Conservation (phyloP, 2,888 invertebrate genomes). For the Cerastis leucographa region DNA sequence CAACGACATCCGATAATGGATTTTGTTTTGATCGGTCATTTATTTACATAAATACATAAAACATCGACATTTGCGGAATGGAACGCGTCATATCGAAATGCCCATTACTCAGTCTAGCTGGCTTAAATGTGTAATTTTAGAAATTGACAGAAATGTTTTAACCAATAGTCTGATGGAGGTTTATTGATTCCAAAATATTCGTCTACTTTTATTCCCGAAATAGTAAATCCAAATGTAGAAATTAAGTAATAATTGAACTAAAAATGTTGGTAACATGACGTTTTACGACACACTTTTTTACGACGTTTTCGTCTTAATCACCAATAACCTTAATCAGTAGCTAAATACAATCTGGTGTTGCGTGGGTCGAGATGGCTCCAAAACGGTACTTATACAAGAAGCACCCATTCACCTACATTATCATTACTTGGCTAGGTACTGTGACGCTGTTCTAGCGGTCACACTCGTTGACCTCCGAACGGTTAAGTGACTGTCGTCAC, state of each 20-base stretch:
- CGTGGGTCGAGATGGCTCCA: conserved; percentile 21
- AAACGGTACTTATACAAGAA: conserved; percentile 44
- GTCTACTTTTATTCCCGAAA: conserved; percentile 13
- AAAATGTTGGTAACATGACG: conserved; percentile 3
- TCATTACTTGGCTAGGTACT: not conserved
- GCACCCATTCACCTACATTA: conserved; percentile 49
- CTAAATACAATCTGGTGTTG: conserved; percentile 28
- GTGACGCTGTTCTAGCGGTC: conserved; percentile 39
- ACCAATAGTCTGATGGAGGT: conserved; percentile 32
- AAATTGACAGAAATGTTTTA: conserved; percentile 54
- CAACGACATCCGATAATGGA: conserved; percentile 72
- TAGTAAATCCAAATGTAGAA: conserved; percentile 5
- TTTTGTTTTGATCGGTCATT: conserved; percentile 70
- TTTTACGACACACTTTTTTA: conserved; percentile 21
- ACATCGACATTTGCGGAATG: conserved; percentile 56
- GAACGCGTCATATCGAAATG: conserved; percentile 46
- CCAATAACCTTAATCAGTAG: conserved; percentile 33
- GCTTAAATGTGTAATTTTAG: conserved; percentile 55
- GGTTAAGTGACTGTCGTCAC: conserved; percentile 59
- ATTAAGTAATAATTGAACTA: conserved; percentile 22
- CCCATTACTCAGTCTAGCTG: conserved; percentile 44
- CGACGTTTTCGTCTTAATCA: conserved; percentile 21
- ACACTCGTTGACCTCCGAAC: conserved; percentile 53
- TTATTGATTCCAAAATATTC: conserved; percentile 31
- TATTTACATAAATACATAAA: conserved; percentile 72